phyloP scores from a whole-genome alignment of 2,113 vertebrate genomes.

The Oophaga pumilio region DNA sequence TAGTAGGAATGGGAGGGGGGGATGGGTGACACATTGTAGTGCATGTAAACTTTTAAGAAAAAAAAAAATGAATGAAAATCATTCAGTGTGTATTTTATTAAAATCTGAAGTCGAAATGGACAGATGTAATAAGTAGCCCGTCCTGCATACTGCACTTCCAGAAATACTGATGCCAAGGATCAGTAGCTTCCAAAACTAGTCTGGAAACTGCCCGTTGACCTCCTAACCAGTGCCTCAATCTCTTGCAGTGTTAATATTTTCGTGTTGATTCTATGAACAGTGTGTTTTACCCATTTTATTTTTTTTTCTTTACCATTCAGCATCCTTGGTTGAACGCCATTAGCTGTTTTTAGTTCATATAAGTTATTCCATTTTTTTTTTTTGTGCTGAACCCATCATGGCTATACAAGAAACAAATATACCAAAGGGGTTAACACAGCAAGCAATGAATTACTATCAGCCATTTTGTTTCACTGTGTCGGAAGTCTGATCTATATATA shows the following conservation, averaged over 20 bases:
- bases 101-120: conserved; percentile 64
- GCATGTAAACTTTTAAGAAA: conserved; percentile 65
- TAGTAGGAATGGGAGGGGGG: conserved; percentile 50
- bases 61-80: conserved; percentile 58
- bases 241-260: neutral
- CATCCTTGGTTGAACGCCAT: neutral
- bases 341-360: conserved; percentile 7
- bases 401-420: conserved; percentile 58
- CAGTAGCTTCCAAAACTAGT: conserved; percentile 57
- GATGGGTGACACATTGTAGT: conserved; percentile 61
- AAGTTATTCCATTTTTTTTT: neutral
- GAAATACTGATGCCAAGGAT: conserved; percentile 60
- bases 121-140: conserved; percentile 57
- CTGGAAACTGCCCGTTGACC: conserved; percentile 57
- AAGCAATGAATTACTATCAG: conserved; percentile 60
- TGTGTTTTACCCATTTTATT: neutral
- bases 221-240: conserved; percentile 29
- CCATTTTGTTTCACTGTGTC: conserved; percentile 34
- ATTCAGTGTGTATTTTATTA: conserved; percentile 60
- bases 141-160: conserved; percentile 57
- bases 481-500: conserved; percentile 49
- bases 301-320: neutral
- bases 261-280: conserved; percentile 19
- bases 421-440: conserved; percentile 53
- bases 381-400: conserved; percentile 29